These are phyloP conservation scores for Saccopteryx bilineata DNA, from an alignment of 2,113 vertebrate genomes.

Conservation along the genomic window DNA sequence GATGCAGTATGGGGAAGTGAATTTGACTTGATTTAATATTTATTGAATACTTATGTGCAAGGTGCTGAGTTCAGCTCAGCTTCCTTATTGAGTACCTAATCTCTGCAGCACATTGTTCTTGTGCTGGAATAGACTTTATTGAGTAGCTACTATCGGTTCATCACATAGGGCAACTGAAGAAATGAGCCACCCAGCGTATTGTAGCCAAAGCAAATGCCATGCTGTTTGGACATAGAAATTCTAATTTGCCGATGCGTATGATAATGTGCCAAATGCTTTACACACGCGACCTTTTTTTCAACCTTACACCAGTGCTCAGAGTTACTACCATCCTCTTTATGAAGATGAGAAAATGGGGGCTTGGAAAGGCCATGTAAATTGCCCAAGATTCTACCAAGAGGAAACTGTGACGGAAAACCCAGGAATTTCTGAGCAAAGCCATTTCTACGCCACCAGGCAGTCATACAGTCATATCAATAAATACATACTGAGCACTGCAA, in stretches of 20 bases:
- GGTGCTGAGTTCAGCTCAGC: neutral
- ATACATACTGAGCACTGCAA: rapidly evolving
- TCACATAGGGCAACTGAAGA: neutral
- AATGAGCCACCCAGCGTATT: neutral
- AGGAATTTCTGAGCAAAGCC: neutral
- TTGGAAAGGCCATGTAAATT: neutral
- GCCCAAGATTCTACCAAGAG: neutral
- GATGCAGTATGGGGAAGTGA: neutral
- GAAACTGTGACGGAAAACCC: neutral
- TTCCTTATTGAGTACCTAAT: neutral
- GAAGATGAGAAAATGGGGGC: neutral
- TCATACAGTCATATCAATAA: neutral
- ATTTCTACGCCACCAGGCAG: neutral
- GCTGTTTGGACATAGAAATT: neutral
- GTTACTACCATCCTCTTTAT: neutral
- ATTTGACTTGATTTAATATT: neutral
- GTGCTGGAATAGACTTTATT: neutral
- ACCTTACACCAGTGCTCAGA: neutral
- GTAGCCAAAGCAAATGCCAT: neutral
- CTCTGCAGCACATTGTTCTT: neutral
- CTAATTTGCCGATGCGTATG: too few species aligned
- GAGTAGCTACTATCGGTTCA: neutral
- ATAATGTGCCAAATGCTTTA: neutral
- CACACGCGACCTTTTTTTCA: neutral
- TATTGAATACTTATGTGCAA: neutral